Base-by-base conservation (phyloP, 2,888 invertebrate genomes). In the Drosophila nigricruria region DNA sequence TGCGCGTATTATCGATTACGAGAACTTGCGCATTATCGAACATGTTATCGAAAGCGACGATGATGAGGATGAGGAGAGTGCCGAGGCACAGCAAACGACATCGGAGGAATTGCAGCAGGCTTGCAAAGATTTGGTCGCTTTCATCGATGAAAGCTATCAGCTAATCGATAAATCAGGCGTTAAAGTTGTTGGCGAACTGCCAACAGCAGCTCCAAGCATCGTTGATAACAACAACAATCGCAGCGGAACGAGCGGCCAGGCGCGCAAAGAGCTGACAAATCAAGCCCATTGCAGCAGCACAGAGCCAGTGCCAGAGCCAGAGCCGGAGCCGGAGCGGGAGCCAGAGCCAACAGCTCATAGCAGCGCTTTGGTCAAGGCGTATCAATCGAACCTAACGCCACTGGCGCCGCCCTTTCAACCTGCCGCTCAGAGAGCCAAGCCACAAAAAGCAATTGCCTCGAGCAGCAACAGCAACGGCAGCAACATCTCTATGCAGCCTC, bases 371-470 rank as follows among this genome's bases (percentile, higher is more conserved):
- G 58, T 89, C 10, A 91, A 90, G 60, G 92, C 91, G 8, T 84
- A 88, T 34, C 88, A 92, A 67, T 91, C 91, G 20, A 91, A 92
- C 60, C 61, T 91, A 38, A 91, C 91, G 5, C 91, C 91, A 0
- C 62, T 91, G 72, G 91, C 91, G 20, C 92, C 91, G 34, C 89
- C 91, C 5, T 91, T 91, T 76, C 86, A 90, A 54, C 91, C 91
- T 0, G 85, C 91, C 1, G 81, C 88, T 6, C 53, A 72, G 10
- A 83, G 83, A 67, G 77, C 81, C 49, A 79, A 86, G 58, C 16
- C 70, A 42, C 81, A 68, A 50, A 76, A 70, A n/a, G 57, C 64
- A 49, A 27, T 68, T 30, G 38, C 63, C 23, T 49, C 65, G 5
- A 49, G 27, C n/a, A 27, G 18, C 47, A 47, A 27, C 47, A 27